Evolutionary conservation across 2,888 invertebrate genomes (phyloP), one percentile per base, ranked within the genome.

Genomic region (Chrysolina americana): DNA sequence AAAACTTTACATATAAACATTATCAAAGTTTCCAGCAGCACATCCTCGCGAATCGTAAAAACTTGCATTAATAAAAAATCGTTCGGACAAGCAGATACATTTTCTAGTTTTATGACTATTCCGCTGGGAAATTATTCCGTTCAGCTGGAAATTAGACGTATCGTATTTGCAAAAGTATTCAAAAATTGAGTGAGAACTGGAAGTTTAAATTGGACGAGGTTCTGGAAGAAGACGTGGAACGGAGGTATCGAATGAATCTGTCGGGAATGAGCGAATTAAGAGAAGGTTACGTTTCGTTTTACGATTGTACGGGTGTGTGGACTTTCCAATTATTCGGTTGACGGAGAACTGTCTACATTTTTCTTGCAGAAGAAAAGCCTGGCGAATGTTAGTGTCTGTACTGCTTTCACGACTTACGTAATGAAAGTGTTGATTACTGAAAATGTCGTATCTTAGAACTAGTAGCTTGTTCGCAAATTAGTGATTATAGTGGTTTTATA

Each of bases 51-150:
- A 10, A 68, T 68, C 53, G 41, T 68, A 19, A 68, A 53, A 68
- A 23, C 28, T 41, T 15, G 59, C 59, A 59, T 59, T 28, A 59
- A 59, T 59, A 59, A 59, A 59, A 59, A 36, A 56, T 21, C 28
- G 15, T 36, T 28, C 10, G 15, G 59, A 59, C 36, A 41, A 41
- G 21, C 13, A 53, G 68, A 68, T 41, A 41, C 68, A 53, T 59
- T 64, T 47, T 53, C 71, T 65, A 71, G 74, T 68, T 65, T 65
- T 68, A 69, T 41, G 47, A 71, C 72, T 68, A 56, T 63, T 68
- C 74, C 71, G 62, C 44, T 50, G 74, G 71, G 74, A 75, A 75
- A 75, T 75, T 63, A 68, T 50, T 64, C 21, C n/a, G 13, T 47
- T 53, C 71, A 56, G 41, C 65, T 56, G 65, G 36, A 68, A 75